These are phyloP conservation scores for Tetragonula carbonaria DNA, from an alignment of 2,888 invertebrate genomes.

Conservation along the genomic window DNA sequence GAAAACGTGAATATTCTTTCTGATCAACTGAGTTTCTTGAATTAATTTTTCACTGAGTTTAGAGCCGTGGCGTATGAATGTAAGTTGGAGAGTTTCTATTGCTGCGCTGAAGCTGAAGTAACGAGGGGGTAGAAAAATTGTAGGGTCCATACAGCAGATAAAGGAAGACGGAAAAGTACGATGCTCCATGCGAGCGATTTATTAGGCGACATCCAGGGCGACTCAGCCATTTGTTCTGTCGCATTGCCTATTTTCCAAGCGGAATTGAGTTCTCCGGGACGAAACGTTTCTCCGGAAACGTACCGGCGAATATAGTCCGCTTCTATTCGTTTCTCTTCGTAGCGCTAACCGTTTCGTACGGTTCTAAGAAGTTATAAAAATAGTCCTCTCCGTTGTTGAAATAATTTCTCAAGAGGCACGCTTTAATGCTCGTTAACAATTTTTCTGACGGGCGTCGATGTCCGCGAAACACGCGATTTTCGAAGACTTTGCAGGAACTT, in stretches of 20 bases:
- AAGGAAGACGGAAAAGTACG: conserved; percentile 23
- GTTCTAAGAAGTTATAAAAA: neutral
- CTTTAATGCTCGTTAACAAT: neutral
- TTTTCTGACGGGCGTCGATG: neutral
- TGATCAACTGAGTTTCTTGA: neutral
- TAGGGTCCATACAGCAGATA: neutral
- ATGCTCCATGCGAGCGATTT: conserved; percentile 58
- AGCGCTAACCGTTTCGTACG: neutral
- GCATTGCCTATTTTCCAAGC: conserved; percentile 57
- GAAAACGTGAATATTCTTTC: neutral
- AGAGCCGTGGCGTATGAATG: neutral
- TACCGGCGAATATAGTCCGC: neutral
- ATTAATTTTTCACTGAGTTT: neutral
- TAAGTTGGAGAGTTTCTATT: neutral
- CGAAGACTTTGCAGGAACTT: neutral
- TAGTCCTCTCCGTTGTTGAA: neutral
- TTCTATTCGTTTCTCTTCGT: no score
- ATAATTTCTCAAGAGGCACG: neutral
- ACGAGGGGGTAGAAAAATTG: conserved; percentile 4
- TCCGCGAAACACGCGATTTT: neutral
- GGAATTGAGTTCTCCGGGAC: conserved; percentile 64
- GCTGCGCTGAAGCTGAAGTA: neutral
- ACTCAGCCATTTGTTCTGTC: conserved; percentile 70
- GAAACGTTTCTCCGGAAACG: conserved; percentile 40
- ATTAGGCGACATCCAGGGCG: conserved; percentile 64